Conservation (phyloP, 2,888 invertebrate species). For the Seira ritae region DNA sequence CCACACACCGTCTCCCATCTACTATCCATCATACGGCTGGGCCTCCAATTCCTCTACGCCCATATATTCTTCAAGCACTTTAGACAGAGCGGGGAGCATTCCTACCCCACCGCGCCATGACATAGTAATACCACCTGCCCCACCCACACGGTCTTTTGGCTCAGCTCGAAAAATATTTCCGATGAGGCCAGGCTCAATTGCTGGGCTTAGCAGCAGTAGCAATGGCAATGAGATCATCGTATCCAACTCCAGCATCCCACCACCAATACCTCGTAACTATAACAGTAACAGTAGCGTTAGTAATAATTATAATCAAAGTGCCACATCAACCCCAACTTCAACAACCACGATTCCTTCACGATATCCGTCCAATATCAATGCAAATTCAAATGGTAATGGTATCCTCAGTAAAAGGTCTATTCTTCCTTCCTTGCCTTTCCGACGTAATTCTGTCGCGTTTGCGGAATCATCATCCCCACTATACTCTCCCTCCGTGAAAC, state of each 20-base stretch:
- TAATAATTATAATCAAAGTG: conserved; percentile 20
- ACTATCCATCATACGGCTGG: conserved; percentile 41
- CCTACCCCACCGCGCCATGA: background rate
- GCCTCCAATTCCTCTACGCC: background rate
- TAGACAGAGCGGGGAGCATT: background rate
- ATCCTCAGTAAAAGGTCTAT: conserved; percentile 17
- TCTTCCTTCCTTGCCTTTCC: conserved; percentile 52
- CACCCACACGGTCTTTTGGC: conserved; percentile 42
- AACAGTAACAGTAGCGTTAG: background rate
- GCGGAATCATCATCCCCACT: conserved; percentile 31
- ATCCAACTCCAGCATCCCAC: too few relatives aligned
- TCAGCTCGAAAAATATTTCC: conserved; percentile 59
- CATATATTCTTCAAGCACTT: background rate
- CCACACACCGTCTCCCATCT: conserved; percentile 32
- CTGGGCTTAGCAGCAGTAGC: background rate
- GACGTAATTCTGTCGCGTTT: conserved; percentile 60
- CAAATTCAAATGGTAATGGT: conserved; percentile 5
- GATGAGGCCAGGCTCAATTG: background rate
- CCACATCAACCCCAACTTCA: background rate
- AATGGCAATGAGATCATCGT: too few relatives aligned
- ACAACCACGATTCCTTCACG: background rate
- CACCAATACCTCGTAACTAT: conserved; percentile 7
- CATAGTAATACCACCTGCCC: conserved; percentile 32
- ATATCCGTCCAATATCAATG: conserved; percentile 22
- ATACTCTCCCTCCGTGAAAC: conserved; percentile 22